Evolutionary conservation across 2,113 vertebrate species (phyloP).

Genomic region (Athene cunicularia): DNA sequence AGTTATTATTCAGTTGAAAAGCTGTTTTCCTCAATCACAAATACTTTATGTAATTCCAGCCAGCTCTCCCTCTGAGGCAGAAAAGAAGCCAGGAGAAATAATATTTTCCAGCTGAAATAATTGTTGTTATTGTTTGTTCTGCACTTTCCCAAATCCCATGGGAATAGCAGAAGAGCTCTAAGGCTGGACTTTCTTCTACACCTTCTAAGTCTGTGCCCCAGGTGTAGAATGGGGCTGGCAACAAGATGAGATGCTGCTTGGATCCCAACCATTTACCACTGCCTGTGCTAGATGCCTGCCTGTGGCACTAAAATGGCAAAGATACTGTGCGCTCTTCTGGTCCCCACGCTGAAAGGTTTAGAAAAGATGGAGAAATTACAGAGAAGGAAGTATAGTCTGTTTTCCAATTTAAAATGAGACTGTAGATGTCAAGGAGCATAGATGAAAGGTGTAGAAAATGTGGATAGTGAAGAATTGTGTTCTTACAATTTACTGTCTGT

Average conservation of each 20-base stretch:
- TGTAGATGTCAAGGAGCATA: background rate
- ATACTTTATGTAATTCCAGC: conserved; percentile 20
- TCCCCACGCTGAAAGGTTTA: background rate
- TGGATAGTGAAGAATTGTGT: background rate
- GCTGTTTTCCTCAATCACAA: conserved; percentile 5
- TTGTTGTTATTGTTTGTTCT: conserved; percentile 6
- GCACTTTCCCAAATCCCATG: background rate
- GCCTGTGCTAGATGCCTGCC: background rate
- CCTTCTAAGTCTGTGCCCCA: background rate
- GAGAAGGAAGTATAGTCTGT: background rate
- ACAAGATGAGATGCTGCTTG: background rate
- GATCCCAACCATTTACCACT: background rate
- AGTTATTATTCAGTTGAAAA: conserved; percentile 6
- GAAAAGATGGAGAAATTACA: background rate
- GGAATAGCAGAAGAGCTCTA: background rate
- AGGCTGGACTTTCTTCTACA: background rate
- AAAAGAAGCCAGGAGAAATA: conserved; percentile 12
- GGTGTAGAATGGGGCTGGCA: background rate
- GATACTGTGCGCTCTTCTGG: background rate
- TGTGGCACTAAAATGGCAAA: background rate
- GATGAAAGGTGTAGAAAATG: background rate
- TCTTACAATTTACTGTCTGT: background rate
- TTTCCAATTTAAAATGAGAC: background rate
- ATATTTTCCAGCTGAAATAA: conserved; percentile 24
- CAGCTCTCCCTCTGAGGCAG: background rate